Evolutionary conservation across 1,140 invertebrate species (phyloP).

Genomic region (Leptinotarsa undecemlineata): DNA sequence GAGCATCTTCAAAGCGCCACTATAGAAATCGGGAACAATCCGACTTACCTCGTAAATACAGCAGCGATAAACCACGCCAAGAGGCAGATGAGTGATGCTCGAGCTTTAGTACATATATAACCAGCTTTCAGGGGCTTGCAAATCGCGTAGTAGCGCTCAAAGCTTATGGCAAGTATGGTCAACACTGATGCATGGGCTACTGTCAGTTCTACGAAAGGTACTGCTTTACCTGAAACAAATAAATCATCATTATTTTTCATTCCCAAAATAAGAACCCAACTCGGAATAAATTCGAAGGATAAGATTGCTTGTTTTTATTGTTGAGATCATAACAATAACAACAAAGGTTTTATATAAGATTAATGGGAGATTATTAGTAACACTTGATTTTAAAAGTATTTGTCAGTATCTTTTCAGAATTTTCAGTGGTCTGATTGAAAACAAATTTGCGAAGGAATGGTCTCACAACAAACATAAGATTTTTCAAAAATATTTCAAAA

Average conservation of each 20-base stretch:
- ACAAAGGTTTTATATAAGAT: no score
- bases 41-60: slow-evolving; percentile 78
- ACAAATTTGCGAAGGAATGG: no score
- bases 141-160: slow-evolving; percentile 94
- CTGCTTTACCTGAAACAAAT: slow-evolving; percentile 74
- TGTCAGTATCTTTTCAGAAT: no score
- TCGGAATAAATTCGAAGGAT: no score
- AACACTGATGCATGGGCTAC: slow-evolving; percentile 91
- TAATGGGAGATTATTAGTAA: no score
- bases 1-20: background rate
- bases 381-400: no score
- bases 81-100: slow-evolving; percentile 80
- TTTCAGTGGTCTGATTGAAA: no score
- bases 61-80: slow-evolving; percentile 84
- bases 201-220: slow-evolving; percentile 90
- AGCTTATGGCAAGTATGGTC: slow-evolving; percentile 90
- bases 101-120: slow-evolving; percentile 87
- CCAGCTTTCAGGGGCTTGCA: slow-evolving; percentile 88
- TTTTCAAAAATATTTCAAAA: no score
- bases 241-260: slow-evolving; percentile 28
- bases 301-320: no score
- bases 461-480: no score
- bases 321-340: no score
- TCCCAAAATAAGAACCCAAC: no score
- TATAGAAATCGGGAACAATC: background rate